Evolutionary conservation across 2,888 invertebrate genomes (phyloP).

Genomic region (Eupithecia centaureata): DNA sequence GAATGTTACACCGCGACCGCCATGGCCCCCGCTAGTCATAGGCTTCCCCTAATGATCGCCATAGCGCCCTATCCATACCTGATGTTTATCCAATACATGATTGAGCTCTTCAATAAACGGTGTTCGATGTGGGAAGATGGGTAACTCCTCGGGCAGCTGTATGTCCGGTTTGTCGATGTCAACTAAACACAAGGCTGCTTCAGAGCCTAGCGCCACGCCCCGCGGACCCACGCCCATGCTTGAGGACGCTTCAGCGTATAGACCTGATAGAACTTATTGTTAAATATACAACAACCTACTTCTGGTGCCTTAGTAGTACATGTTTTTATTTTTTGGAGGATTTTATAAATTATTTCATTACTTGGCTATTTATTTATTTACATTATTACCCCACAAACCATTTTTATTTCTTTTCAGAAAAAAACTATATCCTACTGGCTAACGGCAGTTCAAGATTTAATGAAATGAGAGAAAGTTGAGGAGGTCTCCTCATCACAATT

Average conservation of each 20-base stretch:
- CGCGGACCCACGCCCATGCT: conserved; percentile 64
- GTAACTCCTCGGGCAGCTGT: conserved; percentile 97
- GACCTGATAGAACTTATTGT: conserved; percentile 62
- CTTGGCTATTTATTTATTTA: background rate
- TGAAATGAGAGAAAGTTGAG: background rate
- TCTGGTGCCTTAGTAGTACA: no score
- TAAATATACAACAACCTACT: no score
- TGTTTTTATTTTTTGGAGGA: no score
- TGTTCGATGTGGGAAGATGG: conserved; percentile 94
- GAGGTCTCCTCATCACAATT: background rate
- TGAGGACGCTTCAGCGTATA: conserved; percentile 84
- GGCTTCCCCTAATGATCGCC: no score
- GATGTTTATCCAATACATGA: conserved; percentile 88
- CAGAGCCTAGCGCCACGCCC: conserved; percentile 87
- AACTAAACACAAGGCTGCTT: conserved; percentile 96
- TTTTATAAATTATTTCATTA: no score
- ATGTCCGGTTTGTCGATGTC: conserved; percentile 97
- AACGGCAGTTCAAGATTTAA: background rate
- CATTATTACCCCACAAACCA: no score
- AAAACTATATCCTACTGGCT: background rate
- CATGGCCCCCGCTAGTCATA: no score
- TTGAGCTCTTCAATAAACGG: conserved; percentile 94
- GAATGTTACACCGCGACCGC: background rate
- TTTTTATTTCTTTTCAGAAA: background rate
- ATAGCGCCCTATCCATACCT: conserved; percentile 69